These are phyloP conservation scores for Campoplex nolae DNA, from an alignment of 2,888 invertebrate species.

Conservation along the genomic window DNA sequence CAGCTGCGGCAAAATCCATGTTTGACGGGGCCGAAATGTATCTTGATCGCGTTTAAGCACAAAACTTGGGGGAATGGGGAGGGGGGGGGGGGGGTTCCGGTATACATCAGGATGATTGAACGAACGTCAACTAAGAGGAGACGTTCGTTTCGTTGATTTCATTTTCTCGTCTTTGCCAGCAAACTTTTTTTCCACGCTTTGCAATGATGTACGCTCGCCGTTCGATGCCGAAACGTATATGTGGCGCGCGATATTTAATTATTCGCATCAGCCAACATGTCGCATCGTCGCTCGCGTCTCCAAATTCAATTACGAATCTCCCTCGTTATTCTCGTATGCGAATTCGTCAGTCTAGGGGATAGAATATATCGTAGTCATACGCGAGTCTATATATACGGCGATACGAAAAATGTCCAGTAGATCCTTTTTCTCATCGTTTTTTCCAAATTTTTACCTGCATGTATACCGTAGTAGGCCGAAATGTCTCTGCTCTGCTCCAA, in stretches of 20 bases:
- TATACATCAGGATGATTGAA: constrained; percentile 18
- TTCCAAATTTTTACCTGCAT: constrained; percentile 20
- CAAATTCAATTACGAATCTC: constrained; percentile 58
- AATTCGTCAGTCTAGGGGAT: constrained; percentile 5
- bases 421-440: constrained; percentile 27
- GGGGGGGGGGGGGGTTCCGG: background rate
- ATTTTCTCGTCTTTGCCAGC: constrained; percentile 13
- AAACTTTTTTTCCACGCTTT: background rate
- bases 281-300: constrained; percentile 33
- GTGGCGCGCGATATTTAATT: constrained; percentile 28
- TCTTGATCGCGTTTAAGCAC: constrained; percentile 11
- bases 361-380: background rate
- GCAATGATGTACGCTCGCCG: constrained; percentile 1
- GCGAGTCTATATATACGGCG: background rate
- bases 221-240: constrained; percentile 16
- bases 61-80: constrained; percentile 8
- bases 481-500: no score
- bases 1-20: constrained; percentile 48
- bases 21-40: constrained; percentile 38
- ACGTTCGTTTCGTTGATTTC: constrained; percentile 2
- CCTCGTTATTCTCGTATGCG: constrained; percentile 1
- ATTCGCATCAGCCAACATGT: constrained; percentile 17
- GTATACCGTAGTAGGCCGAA: background rate
- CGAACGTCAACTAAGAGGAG: constrained; percentile 32
- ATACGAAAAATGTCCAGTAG: background rate